phyloP scores from a whole-genome alignment of 2,888 invertebrate genomes.

The Nasonia oneida region DNA sequence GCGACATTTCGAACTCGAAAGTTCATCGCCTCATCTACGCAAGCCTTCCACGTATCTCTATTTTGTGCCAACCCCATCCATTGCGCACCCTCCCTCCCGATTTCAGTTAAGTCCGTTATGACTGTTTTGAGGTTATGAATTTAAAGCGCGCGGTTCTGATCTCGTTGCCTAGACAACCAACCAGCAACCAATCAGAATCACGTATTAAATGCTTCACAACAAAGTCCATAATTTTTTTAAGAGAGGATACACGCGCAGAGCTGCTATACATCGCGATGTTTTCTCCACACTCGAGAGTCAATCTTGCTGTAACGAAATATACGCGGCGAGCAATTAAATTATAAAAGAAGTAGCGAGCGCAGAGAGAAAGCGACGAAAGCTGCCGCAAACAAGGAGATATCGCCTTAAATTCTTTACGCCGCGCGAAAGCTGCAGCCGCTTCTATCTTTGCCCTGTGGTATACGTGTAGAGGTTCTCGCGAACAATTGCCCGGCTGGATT shows the following conservation, averaged over 20 bases:
- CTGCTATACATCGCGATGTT: neutral
- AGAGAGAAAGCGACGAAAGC: neutral
- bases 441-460: neutral
- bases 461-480: neutral
- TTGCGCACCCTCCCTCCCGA: too few species aligned
- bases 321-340: constrained; percentile 1
- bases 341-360: neutral
- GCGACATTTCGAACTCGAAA: too few species aligned
- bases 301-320: neutral
- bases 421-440: neutral
- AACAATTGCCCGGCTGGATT: neutral
- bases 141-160: too few species aligned
- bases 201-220: too few species aligned
- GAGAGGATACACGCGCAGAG: neutral
- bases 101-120: too few species aligned
- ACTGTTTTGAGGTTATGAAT: too few species aligned
- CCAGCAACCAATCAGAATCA: too few species aligned
- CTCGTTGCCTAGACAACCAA: too few species aligned
- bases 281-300: neutral
- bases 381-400: neutral
- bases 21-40: too few species aligned
- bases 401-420: neutral
- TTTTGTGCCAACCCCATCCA: too few species aligned
- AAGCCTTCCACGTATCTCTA: too few species aligned
- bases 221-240: too few species aligned